Conservation (phyloP, 2,113 vertebrate species). For the Salvelinus sp. region DNA sequence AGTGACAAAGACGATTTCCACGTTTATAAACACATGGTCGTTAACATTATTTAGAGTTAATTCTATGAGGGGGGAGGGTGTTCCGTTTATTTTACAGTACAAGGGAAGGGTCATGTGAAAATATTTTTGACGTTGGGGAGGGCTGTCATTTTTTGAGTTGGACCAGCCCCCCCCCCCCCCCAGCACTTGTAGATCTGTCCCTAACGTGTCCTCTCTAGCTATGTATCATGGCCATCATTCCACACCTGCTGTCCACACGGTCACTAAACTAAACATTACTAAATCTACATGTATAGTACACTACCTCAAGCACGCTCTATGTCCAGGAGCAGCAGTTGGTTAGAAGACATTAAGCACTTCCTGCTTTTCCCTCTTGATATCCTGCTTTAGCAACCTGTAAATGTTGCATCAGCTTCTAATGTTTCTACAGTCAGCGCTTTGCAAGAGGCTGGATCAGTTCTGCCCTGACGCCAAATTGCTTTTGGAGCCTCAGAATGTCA, state of each 20-base stretch:
- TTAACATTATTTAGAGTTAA: too few species aligned
- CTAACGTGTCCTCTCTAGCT: slow-evolving; percentile 10
- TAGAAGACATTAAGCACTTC: neutral
- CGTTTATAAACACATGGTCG: too few species aligned
- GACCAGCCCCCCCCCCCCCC: too few species aligned
- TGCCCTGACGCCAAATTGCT: slow-evolving; percentile 29
- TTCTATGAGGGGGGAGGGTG: too few species aligned
- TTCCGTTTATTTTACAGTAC: too few species aligned
- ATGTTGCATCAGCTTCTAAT: slow-evolving; percentile 34
- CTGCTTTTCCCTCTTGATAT: slow-evolving; percentile 25
- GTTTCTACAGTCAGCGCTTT: slow-evolving; percentile 20
- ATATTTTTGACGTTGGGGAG: too few species aligned
- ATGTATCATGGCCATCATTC: slow-evolving; percentile 43
- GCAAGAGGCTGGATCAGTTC: slow-evolving; percentile 28
- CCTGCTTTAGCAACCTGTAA: slow-evolving; percentile 44
- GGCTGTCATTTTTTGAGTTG: too few species aligned
- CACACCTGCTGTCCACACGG: slow-evolving; percentile 12
- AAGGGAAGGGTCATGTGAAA: too few species aligned
- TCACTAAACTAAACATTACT: slow-evolving; percentile 26
- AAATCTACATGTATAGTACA: slow-evolving; percentile 24
- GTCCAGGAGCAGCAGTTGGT: neutral
- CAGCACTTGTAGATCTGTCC: too few species aligned
- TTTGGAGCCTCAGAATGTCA: slow-evolving; percentile 20
- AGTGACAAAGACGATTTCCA: too few species aligned
- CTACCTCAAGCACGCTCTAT: slow-evolving; percentile 20